Evolutionary conservation across 1,140 invertebrate species (phyloP).

Genomic region (Copidosoma floridanum): DNA sequence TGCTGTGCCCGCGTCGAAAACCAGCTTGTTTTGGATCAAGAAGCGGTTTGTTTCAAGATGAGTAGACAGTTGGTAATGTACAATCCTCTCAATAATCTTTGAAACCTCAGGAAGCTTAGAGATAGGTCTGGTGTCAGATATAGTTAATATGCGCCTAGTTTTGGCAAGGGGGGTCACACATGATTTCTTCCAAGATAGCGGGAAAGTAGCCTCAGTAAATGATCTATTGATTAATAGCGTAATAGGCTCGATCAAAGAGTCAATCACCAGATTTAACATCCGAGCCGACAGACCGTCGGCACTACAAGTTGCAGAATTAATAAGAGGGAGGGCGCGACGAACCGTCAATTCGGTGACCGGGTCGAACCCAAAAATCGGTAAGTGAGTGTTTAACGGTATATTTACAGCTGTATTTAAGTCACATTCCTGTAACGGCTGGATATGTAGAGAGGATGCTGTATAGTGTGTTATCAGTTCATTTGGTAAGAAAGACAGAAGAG

Average conservation of each 20-base stretch:
- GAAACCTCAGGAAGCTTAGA: neutral
- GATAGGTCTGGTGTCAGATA: neutral
- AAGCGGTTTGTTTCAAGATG: neutral
- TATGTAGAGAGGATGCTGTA: neutral
- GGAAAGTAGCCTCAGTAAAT: neutral
- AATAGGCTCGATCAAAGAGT: no score
- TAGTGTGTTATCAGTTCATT: neutral
- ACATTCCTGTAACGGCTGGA: neutral
- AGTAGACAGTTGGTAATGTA: neutral
- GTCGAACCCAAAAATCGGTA: neutral
- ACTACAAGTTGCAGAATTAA: neutral
- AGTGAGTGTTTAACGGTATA: neutral
- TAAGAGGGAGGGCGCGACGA: neutral
- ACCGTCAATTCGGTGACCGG: neutral
- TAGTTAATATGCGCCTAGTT: no score
- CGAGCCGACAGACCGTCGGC: neutral
- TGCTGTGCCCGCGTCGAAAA: neutral
- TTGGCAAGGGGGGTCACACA: neutral
- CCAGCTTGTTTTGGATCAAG: neutral
- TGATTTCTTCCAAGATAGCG: neutral
- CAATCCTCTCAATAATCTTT: neutral
- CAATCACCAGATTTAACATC: neutral
- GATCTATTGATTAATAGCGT: neutral
- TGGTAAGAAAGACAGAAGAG: neutral
- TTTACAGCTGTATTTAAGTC: neutral